Evolutionary conservation across 2,113 vertebrate species (phyloP).

Genomic region (Cricetomys ansorgei): DNA sequence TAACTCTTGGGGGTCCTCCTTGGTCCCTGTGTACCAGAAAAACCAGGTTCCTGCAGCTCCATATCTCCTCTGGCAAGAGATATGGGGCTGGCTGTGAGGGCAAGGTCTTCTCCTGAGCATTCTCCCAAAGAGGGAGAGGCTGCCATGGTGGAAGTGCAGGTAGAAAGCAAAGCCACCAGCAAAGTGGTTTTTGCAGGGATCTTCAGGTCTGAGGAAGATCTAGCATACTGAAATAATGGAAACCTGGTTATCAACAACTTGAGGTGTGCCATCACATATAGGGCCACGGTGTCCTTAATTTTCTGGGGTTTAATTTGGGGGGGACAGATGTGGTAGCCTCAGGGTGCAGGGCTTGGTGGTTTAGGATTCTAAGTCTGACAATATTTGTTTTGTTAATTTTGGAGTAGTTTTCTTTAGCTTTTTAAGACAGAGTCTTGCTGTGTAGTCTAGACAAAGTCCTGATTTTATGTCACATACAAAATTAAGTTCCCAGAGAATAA

Average conservation of each 20-base stretch:
- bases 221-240: background rate
- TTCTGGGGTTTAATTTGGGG: background rate
- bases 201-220: background rate
- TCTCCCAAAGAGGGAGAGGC: background rate
- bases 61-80: background rate
- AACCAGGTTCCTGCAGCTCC: background rate
- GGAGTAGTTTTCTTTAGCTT: background rate
- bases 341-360: background rate
- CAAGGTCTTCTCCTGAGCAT: background rate
- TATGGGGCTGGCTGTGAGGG: background rate
- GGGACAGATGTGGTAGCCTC: background rate
- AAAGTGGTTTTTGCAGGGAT: background rate
- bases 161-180: background rate
- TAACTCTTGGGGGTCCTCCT: background rate
- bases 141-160: background rate
- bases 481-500: background rate
- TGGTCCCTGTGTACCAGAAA: background rate
- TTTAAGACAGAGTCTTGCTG: background rate
- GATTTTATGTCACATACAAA: background rate
- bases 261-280: background rate
- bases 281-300: background rate
- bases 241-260: background rate
- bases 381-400: background rate
- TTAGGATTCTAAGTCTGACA: background rate
- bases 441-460: background rate